Evolutionary conservation across 1,140 invertebrate species (phyloP).

Genomic region (Aphelinus certus): DNA sequence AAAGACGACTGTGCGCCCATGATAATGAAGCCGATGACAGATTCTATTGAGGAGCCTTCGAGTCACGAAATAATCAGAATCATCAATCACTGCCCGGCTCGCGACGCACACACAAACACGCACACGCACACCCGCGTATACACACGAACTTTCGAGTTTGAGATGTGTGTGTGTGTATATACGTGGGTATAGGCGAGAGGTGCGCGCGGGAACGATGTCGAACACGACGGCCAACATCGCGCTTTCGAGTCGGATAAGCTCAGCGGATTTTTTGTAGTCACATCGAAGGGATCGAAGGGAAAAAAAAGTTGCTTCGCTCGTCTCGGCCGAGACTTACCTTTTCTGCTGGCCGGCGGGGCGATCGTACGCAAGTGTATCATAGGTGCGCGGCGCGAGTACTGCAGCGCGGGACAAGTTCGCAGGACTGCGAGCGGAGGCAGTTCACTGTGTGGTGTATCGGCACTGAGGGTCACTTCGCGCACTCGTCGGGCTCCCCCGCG

Average conservation of each 20-base stretch:
- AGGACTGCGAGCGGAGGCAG: no score
- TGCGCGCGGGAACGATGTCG: neutral
- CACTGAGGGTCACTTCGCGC: conserved; percentile 41
- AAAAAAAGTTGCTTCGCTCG: conserved; percentile 2
- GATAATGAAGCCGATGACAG: conserved; percentile 36
- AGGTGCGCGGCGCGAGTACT: no score
- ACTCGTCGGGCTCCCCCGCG: conserved; percentile 38
- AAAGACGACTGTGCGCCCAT: neutral
- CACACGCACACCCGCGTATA: no score
- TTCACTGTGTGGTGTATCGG: no score
- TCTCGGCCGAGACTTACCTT: conserved; percentile 17
- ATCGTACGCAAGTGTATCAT: no score
- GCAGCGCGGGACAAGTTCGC: no score
- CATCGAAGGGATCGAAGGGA: neutral
- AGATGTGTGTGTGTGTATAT: no score
- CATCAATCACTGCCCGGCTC: conserved; percentile 22
- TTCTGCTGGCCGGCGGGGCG: neutral
- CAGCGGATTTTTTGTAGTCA: no score
- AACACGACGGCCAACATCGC: conserved; percentile 5
- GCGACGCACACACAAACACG: no score
- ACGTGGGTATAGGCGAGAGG: neutral
- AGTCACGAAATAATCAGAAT: conserved; percentile 25
- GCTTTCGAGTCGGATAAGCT: neutral
- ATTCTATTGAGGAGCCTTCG: conserved; percentile 5
- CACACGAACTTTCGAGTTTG: no score